Base-by-base conservation (phyloP, 2,797 vertebrate genomes). In the Eremophila alpestris region DNA sequence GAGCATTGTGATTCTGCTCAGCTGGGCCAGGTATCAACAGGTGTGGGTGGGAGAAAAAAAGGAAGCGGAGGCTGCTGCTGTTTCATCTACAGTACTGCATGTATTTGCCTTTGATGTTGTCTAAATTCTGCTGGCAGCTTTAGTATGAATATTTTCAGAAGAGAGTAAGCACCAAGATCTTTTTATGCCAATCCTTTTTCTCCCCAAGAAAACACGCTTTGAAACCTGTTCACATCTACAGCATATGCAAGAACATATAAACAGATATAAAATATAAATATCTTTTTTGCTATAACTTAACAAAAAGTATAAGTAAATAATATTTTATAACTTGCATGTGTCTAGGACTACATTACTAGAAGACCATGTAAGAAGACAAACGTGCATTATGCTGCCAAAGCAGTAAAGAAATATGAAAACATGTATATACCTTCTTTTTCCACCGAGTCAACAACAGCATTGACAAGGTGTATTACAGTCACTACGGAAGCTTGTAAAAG, bases 401-500 rank as follows among this genome's bases (percentile, higher is more conserved):
- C 83, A 95, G 91, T 92, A 97, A 95, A 93, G 84, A 96, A 95
- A 79, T 82, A 95, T 76, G 83, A 96, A 97, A 97, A 97, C 62
- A 71, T 74, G 83, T 98, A 97, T 97, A 97, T 99, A 99, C 99
- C 99, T 99, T 98, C 98, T 94, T 97, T 86, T 98, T 97, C 98
- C 98, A 98, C 99, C 98, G 98, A 99, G 98, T 98, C 98, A 99
- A 99, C 98, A 96, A 98, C 98, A 97, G 98, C 97, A 98, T 98
- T 99, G 99, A 99, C 99, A 99, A 98, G 98, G 98, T 99, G 99
- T 98, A 99, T 98, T 98, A 99, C 99, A 97, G 99, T 99, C 99
- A 99, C 99, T 98, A 99, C 52, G 99, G 99, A 99, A 99, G 99
- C 99, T 99, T 99, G 98, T 96, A 96, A 95, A 96, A 97, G 95